phyloP scores from a whole-genome alignment of 2,113 vertebrate species.

The Motacilla tschutschensis region DNA sequence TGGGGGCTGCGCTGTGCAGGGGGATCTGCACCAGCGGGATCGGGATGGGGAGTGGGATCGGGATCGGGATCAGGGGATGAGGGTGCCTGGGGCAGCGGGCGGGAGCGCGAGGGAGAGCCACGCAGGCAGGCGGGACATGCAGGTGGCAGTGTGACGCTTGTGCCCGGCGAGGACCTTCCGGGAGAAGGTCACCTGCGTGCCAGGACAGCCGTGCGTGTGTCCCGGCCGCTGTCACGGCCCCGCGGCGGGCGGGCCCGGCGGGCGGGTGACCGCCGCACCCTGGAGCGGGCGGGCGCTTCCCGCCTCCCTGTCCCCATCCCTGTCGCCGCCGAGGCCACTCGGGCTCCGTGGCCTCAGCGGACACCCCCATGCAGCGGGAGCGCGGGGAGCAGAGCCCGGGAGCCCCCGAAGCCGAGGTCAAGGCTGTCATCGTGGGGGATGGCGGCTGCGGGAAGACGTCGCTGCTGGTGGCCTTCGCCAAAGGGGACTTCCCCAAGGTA shows the following conservation, averaged over 20 bases:
- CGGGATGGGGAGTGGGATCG: too few species aligned
- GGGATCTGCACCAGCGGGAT: accelerated
- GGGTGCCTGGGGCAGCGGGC: background rate
- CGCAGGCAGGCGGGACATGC: background rate
- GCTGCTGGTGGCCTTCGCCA: constrained; percentile 67
- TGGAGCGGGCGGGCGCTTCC: background rate
- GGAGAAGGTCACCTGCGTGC: background rate
- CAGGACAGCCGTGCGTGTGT: background rate
- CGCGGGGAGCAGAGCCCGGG: background rate
- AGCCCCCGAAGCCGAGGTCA: constrained; percentile 13
- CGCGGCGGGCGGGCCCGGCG: background rate
- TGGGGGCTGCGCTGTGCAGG: background rate
- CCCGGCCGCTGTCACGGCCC: background rate
- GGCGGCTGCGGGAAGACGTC: constrained; percentile 77
- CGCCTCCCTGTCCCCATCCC: background rate
- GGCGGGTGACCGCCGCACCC: background rate
- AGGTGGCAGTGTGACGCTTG: background rate
- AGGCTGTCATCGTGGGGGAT: constrained; percentile 73
- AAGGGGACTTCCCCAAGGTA: constrained; percentile 69
- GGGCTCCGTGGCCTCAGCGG: background rate
- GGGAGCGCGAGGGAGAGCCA: accelerated
- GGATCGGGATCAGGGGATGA: too few species aligned
- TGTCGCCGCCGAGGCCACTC: background rate
- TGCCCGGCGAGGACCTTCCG: background rate
- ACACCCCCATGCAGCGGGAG: background rate